Percentiles rank a stretch among this genome's conserved stretches.
Conservation (phyloP, 2,797 vertebrate species). For the Cyprinella venusta region DNA sequence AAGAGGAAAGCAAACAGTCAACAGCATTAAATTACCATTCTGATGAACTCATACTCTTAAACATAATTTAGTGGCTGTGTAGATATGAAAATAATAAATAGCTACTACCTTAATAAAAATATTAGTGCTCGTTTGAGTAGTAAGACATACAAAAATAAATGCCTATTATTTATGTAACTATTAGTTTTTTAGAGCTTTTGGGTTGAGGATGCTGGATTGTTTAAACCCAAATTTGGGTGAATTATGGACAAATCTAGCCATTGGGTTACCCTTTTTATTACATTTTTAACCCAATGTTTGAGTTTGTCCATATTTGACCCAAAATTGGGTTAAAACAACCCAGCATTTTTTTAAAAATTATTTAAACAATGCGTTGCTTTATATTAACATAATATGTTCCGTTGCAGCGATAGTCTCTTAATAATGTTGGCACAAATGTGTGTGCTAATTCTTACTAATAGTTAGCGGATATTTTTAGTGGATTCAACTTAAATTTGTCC, state of each 20-base stretch:
- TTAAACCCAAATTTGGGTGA: too few species aligned
- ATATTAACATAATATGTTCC: background rate
- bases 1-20: constrained; percentile 64
- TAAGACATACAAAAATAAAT: background rate
- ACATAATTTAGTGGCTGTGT: background rate
- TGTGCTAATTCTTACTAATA: background rate
- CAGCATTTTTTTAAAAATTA: background rate
- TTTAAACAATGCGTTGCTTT: background rate
- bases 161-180: background rate
- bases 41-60: constrained; percentile 38
- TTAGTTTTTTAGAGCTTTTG: background rate
- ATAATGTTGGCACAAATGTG: background rate
- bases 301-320: too few species aligned
- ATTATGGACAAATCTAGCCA: too few species aligned
- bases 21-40: constrained; percentile 49
- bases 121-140: background rate
- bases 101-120: background rate
- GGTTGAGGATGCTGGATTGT: background rate
- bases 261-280: too few species aligned
- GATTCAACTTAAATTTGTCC: background rate
- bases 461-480: background rate
- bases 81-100: background rate
- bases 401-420: background rate
- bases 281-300: too few species aligned
- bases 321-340: too few species aligned